Percentiles rank a stretch among this genome's conserved stretches.
Conservation (phyloP, 2,797 vertebrate species). For the Chrysocyon brachyurus region DNA sequence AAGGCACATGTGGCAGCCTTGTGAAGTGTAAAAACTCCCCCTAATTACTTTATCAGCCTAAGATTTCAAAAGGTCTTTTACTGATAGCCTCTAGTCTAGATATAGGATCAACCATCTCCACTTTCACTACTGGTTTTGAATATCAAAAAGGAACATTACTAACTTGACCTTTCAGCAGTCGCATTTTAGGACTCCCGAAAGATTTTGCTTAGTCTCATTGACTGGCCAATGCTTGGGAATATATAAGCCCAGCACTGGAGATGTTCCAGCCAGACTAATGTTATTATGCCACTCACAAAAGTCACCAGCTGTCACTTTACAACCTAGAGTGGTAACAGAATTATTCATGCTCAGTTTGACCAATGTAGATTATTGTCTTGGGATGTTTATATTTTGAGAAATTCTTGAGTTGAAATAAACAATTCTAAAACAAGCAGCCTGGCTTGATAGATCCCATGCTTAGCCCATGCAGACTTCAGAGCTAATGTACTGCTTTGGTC, state of each 20-base stretch:
- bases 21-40: not conserved
- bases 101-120: not conserved
- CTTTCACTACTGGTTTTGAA: slow-evolving; percentile 19
- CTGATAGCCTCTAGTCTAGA: not conserved
- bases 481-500: slow-evolving; percentile 54
- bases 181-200: slow-evolving; percentile 53
- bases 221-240: not conserved
- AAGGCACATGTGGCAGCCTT: not conserved
- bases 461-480: slow-evolving; percentile 52
- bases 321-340: not conserved
- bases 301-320: slow-evolving; percentile 56
- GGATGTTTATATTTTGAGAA: slow-evolving; percentile 71
- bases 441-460: slow-evolving; percentile 23
- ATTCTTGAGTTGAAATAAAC: slow-evolving; percentile 65
- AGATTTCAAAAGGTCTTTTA: slow-evolving; percentile 38
- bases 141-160: slow-evolving; percentile 62
- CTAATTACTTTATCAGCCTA: not conserved
- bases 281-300: not conserved
- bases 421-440: slow-evolving; percentile 50
- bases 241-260: not conserved
- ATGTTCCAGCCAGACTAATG: not conserved
- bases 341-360: slow-evolving; percentile 54
- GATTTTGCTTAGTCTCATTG: not conserved
- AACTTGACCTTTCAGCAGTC: slow-evolving; percentile 46
- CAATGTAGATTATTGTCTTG: slow-evolving; percentile 25